These are phyloP conservation scores for Tympanuchus pallidicinctus DNA, from an alignment of 2,113 vertebrate genomes.

Conservation along the genomic window DNA sequence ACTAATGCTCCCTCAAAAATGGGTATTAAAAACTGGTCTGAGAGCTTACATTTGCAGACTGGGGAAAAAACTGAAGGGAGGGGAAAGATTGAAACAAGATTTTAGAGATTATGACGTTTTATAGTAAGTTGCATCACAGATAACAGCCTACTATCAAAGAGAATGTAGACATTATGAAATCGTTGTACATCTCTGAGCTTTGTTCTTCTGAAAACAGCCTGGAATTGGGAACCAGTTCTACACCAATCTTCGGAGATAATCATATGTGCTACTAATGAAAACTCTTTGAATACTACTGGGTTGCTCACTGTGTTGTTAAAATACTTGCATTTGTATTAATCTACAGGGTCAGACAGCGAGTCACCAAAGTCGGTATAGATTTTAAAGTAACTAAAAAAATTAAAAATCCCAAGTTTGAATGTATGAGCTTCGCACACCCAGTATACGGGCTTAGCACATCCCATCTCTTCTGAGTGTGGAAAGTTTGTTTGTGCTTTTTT, in stretches of 20 bases:
- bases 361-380: not conserved
- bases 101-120: not conserved
- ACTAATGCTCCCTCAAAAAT: not conserved
- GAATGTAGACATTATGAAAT: not conserved
- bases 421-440: not conserved
- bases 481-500: not conserved
- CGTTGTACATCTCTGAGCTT: not conserved
- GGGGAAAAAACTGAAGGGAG: not conserved
- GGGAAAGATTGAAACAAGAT: accelerated
- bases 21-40: not conserved
- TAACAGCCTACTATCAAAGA: not conserved
- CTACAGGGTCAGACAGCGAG: not conserved
- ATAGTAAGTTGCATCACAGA: not conserved
- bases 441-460: not conserved
- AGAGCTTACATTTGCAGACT: not conserved
- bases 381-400: not conserved
- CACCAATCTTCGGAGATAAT: not conserved
- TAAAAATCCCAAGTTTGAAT: not conserved
- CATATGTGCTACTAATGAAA: not conserved
- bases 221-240: not conserved
- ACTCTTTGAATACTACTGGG: not conserved
- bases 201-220: not conserved
- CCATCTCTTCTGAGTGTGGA: not conserved
- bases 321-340: not conserved
- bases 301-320: not conserved